A percentile compares a stretch with the other conserved stretches of the same genome.
Evolutionary conservation across 1,140 invertebrate species (phyloP).

Genomic region (Ruditapes philippinarum): DNA sequence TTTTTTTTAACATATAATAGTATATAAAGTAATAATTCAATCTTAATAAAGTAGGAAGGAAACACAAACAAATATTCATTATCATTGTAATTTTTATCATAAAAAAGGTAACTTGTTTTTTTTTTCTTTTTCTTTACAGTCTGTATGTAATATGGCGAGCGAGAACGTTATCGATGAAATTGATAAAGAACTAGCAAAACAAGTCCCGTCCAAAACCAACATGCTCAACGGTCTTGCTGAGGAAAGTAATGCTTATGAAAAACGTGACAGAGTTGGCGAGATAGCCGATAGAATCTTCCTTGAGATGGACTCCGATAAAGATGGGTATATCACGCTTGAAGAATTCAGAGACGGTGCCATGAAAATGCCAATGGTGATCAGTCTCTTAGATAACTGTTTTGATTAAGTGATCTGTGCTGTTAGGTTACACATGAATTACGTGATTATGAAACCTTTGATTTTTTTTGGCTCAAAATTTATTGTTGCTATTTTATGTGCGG

Average conservation of each 20-base stretch:
- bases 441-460: no score
- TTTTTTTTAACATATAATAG: no score
- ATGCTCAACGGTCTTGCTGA: background rate
- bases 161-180: constrained; percentile 56
- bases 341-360: constrained; percentile 56
- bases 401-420: constrained; percentile 8
- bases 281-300: constrained; percentile 56
- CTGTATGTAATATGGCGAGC: constrained; percentile 58
- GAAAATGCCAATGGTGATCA: constrained; percentile 53
- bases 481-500: no score
- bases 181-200: constrained; percentile 18
- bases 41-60: no score
- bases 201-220: background rate
- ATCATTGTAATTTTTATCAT: no score
- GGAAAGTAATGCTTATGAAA: background rate
- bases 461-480: no score
- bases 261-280: constrained; percentile 40
- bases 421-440: no score
- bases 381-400: constrained; percentile 29
- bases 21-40: no score
- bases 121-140: constrained; percentile 51
- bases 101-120: no score
- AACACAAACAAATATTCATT: no score
- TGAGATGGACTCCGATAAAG: constrained; percentile 50
- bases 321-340: constrained; percentile 56